phyloP scores from a whole-genome alignment of 2,797 vertebrate species.

The Poecilia wingei region DNA sequence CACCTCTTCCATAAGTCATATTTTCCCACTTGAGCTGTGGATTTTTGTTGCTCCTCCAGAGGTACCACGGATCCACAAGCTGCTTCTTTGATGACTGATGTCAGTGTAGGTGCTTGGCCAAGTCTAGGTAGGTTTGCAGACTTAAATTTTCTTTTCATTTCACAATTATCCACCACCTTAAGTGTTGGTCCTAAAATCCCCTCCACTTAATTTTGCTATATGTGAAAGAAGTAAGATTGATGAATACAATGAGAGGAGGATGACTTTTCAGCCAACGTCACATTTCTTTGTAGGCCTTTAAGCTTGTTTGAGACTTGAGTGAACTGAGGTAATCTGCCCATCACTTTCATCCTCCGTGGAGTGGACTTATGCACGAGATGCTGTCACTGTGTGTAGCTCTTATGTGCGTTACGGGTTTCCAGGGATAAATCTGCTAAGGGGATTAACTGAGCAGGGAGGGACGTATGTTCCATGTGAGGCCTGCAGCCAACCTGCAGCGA shows the following conservation, averaged over 20 bases:
- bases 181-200: neutral
- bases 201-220: neutral
- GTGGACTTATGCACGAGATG: slow-evolving; percentile 26
- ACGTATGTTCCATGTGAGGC: slow-evolving; percentile 50
- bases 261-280: neutral
- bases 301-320: slow-evolving; percentile 23
- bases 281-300: slow-evolving; percentile 16
- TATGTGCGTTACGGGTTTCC: slow-evolving; percentile 50
- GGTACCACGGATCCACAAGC: neutral
- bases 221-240: neutral
- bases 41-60: neutral
- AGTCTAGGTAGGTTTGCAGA: neutral
- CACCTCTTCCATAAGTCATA: neutral
- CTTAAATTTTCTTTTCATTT: neutral
- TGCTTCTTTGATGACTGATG: neutral
- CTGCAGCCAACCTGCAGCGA: slow-evolving; percentile 14
- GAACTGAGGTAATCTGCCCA: slow-evolving; percentile 35
- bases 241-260: neutral
- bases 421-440: slow-evolving; percentile 76
- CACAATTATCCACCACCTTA: neutral
- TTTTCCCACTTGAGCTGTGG: neutral
- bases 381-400: slow-evolving; percentile 26
- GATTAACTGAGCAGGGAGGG: slow-evolving; percentile 70
- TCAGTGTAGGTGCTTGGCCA: neutral
- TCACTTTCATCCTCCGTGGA: slow-evolving; percentile 30